A percentile compares a stretch with the other conserved stretches of the same genome.
Evolutionary conservation across 2,113 vertebrate species (phyloP).

Genomic region (Psophia crepitans): DNA sequence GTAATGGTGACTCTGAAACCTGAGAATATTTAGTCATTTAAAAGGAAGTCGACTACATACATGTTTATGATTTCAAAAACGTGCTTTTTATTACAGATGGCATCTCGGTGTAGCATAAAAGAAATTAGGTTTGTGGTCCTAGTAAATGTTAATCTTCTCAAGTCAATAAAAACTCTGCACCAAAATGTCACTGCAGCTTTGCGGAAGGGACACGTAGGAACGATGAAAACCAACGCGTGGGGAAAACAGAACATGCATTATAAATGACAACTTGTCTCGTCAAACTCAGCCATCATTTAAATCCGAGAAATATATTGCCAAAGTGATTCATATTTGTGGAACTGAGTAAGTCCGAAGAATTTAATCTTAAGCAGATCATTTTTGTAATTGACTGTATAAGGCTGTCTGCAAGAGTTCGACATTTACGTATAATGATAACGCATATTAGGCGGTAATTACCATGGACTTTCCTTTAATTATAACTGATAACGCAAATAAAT

Average conservation of each 20-base stretch:
- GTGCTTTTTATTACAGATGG: neutral
- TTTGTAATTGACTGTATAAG: conserved; percentile 35
- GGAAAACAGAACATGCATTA: conserved; percentile 11
- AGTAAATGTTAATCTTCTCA: neutral
- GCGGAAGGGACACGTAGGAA: neutral
- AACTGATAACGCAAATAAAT: conserved; percentile 57
- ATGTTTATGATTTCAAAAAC: neutral
- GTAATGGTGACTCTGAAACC: neutral
- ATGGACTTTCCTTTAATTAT: conserved; percentile 59
- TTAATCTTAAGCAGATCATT: conserved; percentile 44
- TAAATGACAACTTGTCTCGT: conserved; percentile 34
- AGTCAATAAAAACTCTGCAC: conserved; percentile 16
- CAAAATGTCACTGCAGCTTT: conserved; percentile 6
- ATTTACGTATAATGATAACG: conserved; percentile 50
- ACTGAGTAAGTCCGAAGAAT: conserved; percentile 27
- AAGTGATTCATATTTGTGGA: conserved; percentile 20
- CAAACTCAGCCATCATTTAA: conserved; percentile 38
- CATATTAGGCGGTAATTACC: conserved; percentile 42
- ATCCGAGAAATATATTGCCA: conserved; percentile 12
- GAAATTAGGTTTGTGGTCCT: neutral
- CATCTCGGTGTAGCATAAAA: neutral
- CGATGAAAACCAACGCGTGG: neutral
- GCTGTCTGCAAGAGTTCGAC: neutral
- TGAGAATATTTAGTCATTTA: neutral
- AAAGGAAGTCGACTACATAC: neutral